Percentiles rank a stretch among this genome's conserved stretches.
phyloP scores from a whole-genome alignment of 2,797 vertebrate species.

The Diglossa cyanea region DNA sequence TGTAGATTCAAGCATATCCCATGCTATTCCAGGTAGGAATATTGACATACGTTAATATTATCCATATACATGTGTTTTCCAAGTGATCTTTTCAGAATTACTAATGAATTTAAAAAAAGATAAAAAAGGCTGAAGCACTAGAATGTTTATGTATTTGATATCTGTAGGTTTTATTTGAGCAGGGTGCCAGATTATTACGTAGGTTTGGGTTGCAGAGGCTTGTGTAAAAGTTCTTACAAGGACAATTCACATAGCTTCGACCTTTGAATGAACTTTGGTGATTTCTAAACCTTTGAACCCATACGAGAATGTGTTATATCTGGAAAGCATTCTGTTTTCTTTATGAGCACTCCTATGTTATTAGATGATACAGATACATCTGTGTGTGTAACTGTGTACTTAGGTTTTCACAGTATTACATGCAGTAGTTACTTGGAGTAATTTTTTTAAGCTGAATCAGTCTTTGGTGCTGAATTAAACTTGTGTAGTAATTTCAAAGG shows the following conservation, averaged over 20 bases:
- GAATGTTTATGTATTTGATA: neutral
- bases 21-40: neutral
- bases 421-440: neutral
- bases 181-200: rapidly evolving
- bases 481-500: neutral
- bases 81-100: neutral
- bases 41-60: neutral
- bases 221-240: neutral
- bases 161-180: neutral
- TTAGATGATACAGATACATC: neutral
- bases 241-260: neutral
- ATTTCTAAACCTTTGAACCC: neutral
- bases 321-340: neutral
- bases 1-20: neutral
- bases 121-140: neutral
- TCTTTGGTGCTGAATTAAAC: neutral
- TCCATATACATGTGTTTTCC: neutral
- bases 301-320: neutral
- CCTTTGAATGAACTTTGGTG: neutral
- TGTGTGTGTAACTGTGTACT: neutral
- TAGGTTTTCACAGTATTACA: neutral
- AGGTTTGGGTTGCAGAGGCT: neutral
- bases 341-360: neutral
- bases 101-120: neutral
- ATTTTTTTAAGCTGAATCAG: neutral